Evolutionary conservation across 2,113 vertebrate genomes (phyloP).

Genomic region (Pomatorhinus ruficollis): DNA sequence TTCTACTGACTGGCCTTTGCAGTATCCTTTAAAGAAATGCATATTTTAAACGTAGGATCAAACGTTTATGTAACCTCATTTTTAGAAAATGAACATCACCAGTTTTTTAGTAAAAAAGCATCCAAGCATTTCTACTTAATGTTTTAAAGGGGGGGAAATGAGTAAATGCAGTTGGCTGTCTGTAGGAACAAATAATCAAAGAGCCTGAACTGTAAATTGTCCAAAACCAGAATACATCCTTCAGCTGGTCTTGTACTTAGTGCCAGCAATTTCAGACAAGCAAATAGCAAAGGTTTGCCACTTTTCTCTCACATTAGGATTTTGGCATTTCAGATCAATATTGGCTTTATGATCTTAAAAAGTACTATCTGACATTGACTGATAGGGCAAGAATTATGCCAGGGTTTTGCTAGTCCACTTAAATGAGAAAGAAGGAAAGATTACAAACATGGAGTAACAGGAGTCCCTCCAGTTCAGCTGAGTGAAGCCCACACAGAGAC

Average conservation of each 20-base stretch:
- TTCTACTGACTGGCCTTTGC: not conserved
- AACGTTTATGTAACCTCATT: not conserved
- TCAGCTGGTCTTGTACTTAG: not conserved
- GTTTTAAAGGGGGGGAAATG: not conserved
- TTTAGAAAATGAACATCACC: not conserved
- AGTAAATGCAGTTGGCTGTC: not conserved
- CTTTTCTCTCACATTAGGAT: not conserved
- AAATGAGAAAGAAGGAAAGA: not conserved
- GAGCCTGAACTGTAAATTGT: not conserved
- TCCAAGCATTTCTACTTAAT: not conserved
- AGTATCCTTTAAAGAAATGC: not conserved
- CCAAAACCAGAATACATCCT: not conserved
- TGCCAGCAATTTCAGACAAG: not conserved
- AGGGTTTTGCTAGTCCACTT: not conserved
- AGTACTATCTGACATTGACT: not conserved
- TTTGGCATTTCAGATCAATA: not conserved
- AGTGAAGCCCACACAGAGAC: not conserved
- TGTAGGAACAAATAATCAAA: not conserved
- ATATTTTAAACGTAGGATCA: not conserved
- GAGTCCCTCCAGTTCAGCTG: not conserved
- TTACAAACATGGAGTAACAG: not conserved
- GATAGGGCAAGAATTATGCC: not conserved
- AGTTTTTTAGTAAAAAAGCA: not conserved
- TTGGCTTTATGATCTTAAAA: not conserved
- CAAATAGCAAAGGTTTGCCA: not conserved